phyloP scores from a whole-genome alignment of 2,888 invertebrate genomes.

The Eretmocerus hayati region DNA sequence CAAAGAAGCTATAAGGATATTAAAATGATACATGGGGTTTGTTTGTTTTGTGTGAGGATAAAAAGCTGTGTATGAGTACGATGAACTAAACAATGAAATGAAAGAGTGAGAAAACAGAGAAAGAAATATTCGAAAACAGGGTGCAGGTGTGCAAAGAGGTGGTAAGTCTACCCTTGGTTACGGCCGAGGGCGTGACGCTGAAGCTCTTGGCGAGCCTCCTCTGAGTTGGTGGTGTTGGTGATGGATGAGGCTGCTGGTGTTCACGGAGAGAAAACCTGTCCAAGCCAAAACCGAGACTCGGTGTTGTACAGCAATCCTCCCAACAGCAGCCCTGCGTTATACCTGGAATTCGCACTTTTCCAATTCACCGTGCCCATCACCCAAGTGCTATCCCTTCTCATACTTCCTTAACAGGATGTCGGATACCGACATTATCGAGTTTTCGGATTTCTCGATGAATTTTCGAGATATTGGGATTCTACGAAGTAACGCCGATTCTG shows the following conservation, averaged over 20 bases:
- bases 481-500: no score
- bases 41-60: no score
- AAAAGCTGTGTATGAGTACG: neutral
- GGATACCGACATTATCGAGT: no score
- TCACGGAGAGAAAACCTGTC: conserved; percentile 19
- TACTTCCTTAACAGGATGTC: no score
- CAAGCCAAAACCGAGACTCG: conserved; percentile 23
- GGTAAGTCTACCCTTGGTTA: conserved; percentile 54
- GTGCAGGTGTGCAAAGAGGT: conserved; percentile 2
- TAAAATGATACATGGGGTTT: no score
- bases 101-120: conserved; percentile 7
- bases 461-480: no score
- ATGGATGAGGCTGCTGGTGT: conserved; percentile 51
- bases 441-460: no score
- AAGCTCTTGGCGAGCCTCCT: conserved; percentile 87
- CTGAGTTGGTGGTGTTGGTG: conserved; percentile 78
- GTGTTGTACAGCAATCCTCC: conserved; percentile 45
- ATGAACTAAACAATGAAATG: neutral
- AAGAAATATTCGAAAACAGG: conserved; percentile 6
- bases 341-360: conserved; percentile 32
- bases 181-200: conserved; percentile 73
- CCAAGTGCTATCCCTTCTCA: no score
- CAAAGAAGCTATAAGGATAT: neutral
- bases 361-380: no score
- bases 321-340: conserved; percentile 46